phyloP scores from a whole-genome alignment of 2,888 invertebrate species.

The Allophyes oxyacanthae region DNA sequence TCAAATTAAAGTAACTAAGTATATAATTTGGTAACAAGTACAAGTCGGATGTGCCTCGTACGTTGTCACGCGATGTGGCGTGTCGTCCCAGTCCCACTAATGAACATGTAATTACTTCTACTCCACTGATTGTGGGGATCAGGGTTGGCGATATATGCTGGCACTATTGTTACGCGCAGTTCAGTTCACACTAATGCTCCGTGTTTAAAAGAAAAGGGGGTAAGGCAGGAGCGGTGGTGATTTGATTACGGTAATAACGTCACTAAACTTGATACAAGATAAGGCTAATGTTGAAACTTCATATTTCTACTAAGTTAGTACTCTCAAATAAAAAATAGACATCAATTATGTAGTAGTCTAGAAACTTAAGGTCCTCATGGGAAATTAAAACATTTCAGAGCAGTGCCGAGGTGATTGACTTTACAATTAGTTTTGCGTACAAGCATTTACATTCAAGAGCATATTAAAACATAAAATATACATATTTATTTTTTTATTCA shows the following conservation, averaged over 20 bases:
- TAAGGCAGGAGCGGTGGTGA: too few relatives aligned
- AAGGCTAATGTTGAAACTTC: background rate
- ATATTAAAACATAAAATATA: background rate
- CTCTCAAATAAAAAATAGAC: background rate
- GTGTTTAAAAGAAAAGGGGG: too few relatives aligned
- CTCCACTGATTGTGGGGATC: conserved; percentile 69
- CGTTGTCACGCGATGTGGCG: conserved; percentile 81
- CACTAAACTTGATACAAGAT: background rate
- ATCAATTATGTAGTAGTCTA: conserved; percentile 15
- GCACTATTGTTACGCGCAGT: conserved; percentile 4
- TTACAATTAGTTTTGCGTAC: conserved; percentile 5
- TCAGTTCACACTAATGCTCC: background rate
- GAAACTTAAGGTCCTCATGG: conserved; percentile 29
- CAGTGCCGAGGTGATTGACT: conserved; percentile 22
- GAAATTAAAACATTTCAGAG: conserved; percentile 32
- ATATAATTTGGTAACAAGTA: conserved; percentile 72
- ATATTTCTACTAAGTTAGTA: background rate
- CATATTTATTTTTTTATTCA: too few relatives aligned
- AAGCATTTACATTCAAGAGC: conserved; percentile 4
- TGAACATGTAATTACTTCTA: conserved; percentile 84
- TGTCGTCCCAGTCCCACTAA: conserved; percentile 77
- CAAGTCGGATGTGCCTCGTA: conserved; percentile 61
- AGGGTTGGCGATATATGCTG: conserved; percentile 56
- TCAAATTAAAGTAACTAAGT: conserved; percentile 61
- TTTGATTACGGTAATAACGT: background rate